Evolutionary conservation across 2,888 invertebrate genomes (phyloP), one percentile per base, ranked within the genome.

Genomic region (Andrena flavipes): DNA sequence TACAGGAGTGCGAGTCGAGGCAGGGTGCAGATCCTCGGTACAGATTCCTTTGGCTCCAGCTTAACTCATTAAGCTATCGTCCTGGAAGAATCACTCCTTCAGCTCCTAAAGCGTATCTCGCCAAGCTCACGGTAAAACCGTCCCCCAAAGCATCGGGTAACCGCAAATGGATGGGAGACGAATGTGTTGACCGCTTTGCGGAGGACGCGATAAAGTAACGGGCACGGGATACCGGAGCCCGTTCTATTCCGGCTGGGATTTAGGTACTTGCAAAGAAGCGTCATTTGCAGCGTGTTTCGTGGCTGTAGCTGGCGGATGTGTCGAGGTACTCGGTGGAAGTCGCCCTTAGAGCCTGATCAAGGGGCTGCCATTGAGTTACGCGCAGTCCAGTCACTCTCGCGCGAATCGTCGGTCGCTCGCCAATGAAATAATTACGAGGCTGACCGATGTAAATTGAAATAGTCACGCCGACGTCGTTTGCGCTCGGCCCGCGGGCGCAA

Each of bases 371-470:
- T 77, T 72, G 67, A 51, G 35, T 49, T 23, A 30, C 33, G 42
- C 5, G 51, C 10, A 35, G 33, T 35, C 51, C 35, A 72, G 30
- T 51, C 2, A 16, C 8, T 30, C 20, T 35, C 29, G 13, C 26
- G 26, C 48, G 20, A 59, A 13, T 67, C 67, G 59, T 33, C 10
- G 13, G 13, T 13, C 49, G 33, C 56, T 64, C 49, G 56, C 56
- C 74, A 76, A 84, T 68, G 77, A 84, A 84, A 84, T 84, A 77
- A 84, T 84, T 80, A 84, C 73, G 23, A 51, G 59, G 42, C 72
- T 68, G 76, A 76, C 80, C 84, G 80, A 63, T 74, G 76, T 77
- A 77, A 80, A 84, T 80, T 80, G 80, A 80, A 84, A 84, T 75
- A 76, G 71, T 75, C 80, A 64, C 62, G 68, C 63, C 54, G 13